Base-by-base conservation (phyloP, 2,888 invertebrate genomes). In the Cerastis leucographa region DNA sequence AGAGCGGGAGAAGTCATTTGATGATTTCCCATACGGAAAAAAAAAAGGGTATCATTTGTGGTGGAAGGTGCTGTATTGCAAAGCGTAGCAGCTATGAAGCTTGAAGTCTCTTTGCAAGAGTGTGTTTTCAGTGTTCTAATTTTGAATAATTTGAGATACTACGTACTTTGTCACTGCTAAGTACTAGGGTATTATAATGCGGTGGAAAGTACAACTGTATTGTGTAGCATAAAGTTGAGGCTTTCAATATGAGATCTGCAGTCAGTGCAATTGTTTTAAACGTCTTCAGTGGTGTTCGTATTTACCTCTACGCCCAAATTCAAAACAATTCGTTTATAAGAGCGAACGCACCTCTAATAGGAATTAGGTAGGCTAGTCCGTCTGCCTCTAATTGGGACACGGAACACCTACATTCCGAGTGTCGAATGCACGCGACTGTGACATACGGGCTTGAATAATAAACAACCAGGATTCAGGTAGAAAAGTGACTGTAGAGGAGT, bases 351-450 rank as follows among this genome's bases (percentile, higher is more conserved):
- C 76, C 80, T 84, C 85, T 89, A 90, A 90, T 87, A 89, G 88
- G 90, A 88, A 89, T 90, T 89, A 89, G 88, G 83, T 80, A 83
- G 85, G 82, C 85, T 85, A 76, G 86, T 85, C 89, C 87, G 81
- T 76, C 76, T 54, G 72, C 56, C 59, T 35, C 83, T 90, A 90
- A 90, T 90, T 90, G 90, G 88, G 71, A 83, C 85, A 84, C 85
- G 80, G 82, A 78, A 81, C 81, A 83, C 81, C 85, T 81, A 78
- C 83, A 84, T 87, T 83, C 74, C 51, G 72, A 83, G 84, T 87
- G 88, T 84, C 85, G 80, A 80, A 84, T 81, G 85, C 83, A 84
- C 56, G 69, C 42, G 11, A n/a, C 56, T 12, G 61, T 67, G 76
- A 87, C 83, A 84, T 61, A 88, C 84, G 19, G 84, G 25, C 46